phyloP scores from a whole-genome alignment of 2,113 vertebrate genomes.

The Lepus europaeus region DNA sequence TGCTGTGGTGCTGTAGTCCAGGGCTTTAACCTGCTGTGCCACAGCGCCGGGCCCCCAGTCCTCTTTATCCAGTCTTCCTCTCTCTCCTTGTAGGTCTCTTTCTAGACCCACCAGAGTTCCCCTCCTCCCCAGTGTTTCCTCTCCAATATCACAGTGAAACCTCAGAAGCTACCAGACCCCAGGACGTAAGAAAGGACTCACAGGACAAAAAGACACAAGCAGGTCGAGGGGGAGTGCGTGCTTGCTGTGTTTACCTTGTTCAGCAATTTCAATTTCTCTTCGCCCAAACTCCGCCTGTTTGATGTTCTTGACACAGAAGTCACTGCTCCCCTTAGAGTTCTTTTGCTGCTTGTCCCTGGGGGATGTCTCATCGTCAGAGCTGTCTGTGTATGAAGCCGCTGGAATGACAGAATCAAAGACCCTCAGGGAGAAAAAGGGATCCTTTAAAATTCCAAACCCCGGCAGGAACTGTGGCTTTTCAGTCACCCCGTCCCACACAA shows the following conservation, averaged over 20 bases:
- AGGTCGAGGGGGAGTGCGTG: neutral
- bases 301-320: conserved; percentile 99
- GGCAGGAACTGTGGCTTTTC: neutral
- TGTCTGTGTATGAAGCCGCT: conserved; percentile 99
- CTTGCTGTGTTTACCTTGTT: conserved; percentile 90
- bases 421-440: conserved; percentile 20
- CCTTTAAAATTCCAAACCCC: neutral
- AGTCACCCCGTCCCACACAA: neutral
- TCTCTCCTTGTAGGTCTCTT: neutral
- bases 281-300: conserved; percentile 98
- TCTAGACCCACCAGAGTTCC: neutral
- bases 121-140: neutral
- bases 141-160: conserved; percentile 31
- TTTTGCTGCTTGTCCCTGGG: conserved; percentile 99
- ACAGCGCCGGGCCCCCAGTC: neutral
- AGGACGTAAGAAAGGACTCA: neutral
- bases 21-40: too few species aligned
- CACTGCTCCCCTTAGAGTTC: conserved; percentile 96
- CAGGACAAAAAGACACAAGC: conserved; percentile 7
- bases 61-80: neutral
- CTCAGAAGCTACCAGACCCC: neutral
- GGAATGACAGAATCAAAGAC: conserved; percentile 63
- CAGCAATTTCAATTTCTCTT: conserved; percentile 98
- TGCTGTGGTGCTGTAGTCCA: too few species aligned
- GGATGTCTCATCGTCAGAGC: conserved; percentile 98